phyloP scores from a whole-genome alignment of 2,888 invertebrate genomes.

The Cenopis cana region DNA sequence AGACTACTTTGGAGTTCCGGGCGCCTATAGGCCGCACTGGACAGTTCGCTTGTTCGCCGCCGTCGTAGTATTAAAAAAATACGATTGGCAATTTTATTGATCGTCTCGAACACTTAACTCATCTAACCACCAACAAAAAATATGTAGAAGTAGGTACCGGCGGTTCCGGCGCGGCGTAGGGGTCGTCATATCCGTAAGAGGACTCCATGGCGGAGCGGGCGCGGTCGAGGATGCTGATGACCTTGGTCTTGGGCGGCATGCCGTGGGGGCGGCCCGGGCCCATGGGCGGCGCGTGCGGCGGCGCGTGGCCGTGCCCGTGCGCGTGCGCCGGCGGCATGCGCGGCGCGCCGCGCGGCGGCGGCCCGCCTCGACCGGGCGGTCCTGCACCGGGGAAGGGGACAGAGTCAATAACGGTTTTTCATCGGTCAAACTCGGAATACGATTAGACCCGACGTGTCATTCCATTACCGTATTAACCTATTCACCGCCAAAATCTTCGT shows the following conservation, averaged over 20 bases:
- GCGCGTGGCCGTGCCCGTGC: conserved; percentile 54
- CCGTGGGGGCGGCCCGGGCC: conserved; percentile 67
- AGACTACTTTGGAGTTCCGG: too few relatives aligned
- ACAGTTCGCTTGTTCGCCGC: too few relatives aligned
- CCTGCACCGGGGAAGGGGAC: not conserved
- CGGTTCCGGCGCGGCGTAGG: conserved; percentile 67
- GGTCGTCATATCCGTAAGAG: conserved; percentile 85
- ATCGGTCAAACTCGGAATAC: too few relatives aligned
- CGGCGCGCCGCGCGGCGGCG: conserved; percentile 33
- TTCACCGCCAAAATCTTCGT: too few relatives aligned
- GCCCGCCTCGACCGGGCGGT: conserved; percentile 13
- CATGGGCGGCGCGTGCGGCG: conserved; percentile 57
- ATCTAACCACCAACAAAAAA: too few relatives aligned
- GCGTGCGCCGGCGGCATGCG: conserved; percentile 43
- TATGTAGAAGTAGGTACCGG: conserved; percentile 57
- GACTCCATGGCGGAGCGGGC: conserved; percentile 93
- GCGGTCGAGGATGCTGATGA: conserved; percentile 93
- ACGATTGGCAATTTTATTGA: too few relatives aligned
- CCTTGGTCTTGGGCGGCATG: conserved; percentile 89
- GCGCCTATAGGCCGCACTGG: too few relatives aligned
- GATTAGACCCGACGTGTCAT: too few relatives aligned
- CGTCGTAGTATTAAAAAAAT: too few relatives aligned
- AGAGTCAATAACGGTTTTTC: too few relatives aligned
- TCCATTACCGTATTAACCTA: too few relatives aligned
- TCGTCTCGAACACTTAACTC: too few relatives aligned